These are phyloP conservation scores for Drosophila niveifrons DNA, from an alignment of 2,888 invertebrate species.

Conservation along the genomic window DNA sequence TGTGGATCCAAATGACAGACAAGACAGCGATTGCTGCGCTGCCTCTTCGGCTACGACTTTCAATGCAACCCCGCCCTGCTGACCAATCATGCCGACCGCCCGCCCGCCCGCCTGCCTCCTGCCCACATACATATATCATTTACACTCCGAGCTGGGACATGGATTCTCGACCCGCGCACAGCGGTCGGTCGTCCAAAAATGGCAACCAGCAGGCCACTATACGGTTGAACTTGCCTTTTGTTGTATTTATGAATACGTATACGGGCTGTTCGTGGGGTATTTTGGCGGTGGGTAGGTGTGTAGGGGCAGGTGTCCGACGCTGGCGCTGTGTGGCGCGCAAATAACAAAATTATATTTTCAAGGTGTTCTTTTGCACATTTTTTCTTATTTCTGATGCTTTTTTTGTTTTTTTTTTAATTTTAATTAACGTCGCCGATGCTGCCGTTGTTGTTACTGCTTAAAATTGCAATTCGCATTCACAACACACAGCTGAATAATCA, in stretches of 20 bases:
- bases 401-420: slow-evolving; percentile 57
- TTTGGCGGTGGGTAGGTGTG: slow-evolving; percentile 5
- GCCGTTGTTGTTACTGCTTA: slow-evolving; percentile 51
- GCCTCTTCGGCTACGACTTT: slow-evolving; percentile 35
- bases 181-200: slow-evolving; percentile 79
- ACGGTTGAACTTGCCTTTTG: slow-evolving; percentile 38
- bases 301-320: slow-evolving; percentile 15
- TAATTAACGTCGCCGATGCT: slow-evolving; percentile 68
- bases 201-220: slow-evolving; percentile 57
- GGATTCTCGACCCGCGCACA: slow-evolving; percentile 65
- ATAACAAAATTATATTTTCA: slow-evolving; percentile 80
- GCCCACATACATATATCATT: slow-evolving; percentile 78
- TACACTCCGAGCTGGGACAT: slow-evolving; percentile 70
- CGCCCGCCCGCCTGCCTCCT: slow-evolving; percentile 27
- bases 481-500: slow-evolving; percentile 51
- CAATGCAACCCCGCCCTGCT: slow-evolving; percentile 40
- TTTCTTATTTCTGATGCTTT: slow-evolving; percentile 57
- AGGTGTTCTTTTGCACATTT: slow-evolving; percentile 77
- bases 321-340: slow-evolving; percentile 71
- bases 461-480: slow-evolving; percentile 72
- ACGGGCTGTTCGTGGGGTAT: slow-evolving; percentile 2
- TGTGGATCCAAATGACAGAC: slow-evolving; percentile 76
- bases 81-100: not conserved
- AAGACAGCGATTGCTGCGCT: slow-evolving; percentile 52
- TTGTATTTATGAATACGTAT: slow-evolving; percentile 63